Base-by-base conservation (phyloP, 1,140 invertebrate genomes). In the Linepithema humile region DNA sequence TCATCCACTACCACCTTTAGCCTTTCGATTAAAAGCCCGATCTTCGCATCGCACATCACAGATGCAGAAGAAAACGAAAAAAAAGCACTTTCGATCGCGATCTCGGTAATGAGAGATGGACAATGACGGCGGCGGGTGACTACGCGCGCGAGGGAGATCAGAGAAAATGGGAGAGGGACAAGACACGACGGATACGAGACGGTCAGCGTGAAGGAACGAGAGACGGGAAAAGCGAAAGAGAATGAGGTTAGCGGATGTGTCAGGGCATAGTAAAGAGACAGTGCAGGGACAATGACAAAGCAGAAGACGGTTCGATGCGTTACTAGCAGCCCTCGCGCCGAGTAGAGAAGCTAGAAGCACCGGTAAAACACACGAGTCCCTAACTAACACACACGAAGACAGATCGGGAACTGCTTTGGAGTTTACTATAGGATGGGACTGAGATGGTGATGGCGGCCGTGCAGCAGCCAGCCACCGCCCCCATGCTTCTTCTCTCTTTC, bases 321-420 rank as follows among this genome's bases (percentile, higher is more conserved):
- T 90, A 90, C 89, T 92, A 92, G 88, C 91, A 89, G 89, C 87
- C n/a, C 85, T 88, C 87, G 86, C 74, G 57, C 75, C 67, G 80
- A 86, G 82, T 65, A 89, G 84, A 84, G 84, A 84, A 43, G 75
- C 35, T n/a, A 80, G 75, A 91, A 90, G 90, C 92, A 92, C 91
- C 91, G 92, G 91, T 92, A 83, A 87, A 90, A 91, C 88, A 91
- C 88, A 88, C 90, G 91, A 86, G 92, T 80, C 64, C 84, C 92
- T 93, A 92, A 93, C 93, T 93, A 92, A 93, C 90, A 92, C 92
- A 91, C 91, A 91, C 91, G 90, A 85, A 88, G 91, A 93, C 82
- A 89, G 87, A 88, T 89, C 84, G 88, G 87, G 87, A 86, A 91
- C 90, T 91, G 84, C 86, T 88, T 87, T 78, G 89, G 90, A 89